These are phyloP conservation scores for Cynodonichthys magdalenae DNA, from an alignment of 2,797 vertebrate species.

Conservation along the genomic window DNA sequence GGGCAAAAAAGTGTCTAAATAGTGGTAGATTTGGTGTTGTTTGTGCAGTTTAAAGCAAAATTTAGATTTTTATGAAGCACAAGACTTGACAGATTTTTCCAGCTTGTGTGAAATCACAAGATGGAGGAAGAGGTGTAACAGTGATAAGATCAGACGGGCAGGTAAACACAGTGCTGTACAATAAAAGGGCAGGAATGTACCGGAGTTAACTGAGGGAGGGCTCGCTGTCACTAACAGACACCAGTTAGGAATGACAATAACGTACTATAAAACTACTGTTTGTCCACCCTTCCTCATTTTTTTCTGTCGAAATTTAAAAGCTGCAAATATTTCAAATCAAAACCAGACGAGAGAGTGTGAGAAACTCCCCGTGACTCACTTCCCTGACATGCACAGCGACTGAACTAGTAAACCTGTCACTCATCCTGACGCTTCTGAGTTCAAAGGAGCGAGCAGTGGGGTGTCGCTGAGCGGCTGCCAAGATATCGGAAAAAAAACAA, in stretches of 20 bases:
- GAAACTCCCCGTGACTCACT: neutral
- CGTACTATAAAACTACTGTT: neutral
- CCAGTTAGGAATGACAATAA: slow-evolving; percentile 23
- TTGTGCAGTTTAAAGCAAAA: neutral
- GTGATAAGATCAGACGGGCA: neutral
- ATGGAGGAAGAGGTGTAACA: neutral
- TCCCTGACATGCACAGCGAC: neutral
- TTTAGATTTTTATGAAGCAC: no score
- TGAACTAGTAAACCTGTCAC: slow-evolving; percentile 4
- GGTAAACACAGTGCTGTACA: neutral
- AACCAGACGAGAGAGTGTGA: neutral
- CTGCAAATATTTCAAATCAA: neutral
- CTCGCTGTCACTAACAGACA: slow-evolving; percentile 21
- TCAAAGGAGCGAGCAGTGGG: neutral
- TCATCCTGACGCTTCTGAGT: no score
- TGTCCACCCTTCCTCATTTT: no score
- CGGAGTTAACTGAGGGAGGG: slow-evolving; percentile 8
- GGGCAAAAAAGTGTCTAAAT: neutral
- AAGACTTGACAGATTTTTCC: slow-evolving; percentile 3
- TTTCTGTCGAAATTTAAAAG: no score
- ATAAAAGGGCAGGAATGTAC: slow-evolving; percentile 1
- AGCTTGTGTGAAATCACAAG: neutral
- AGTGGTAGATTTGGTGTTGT: no score
- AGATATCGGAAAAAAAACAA: neutral
- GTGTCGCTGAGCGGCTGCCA: slow-evolving; percentile 38